Evolutionary conservation across 2,113 vertebrate genomes (phyloP).

Genomic region (Panthera uncia): DNA sequence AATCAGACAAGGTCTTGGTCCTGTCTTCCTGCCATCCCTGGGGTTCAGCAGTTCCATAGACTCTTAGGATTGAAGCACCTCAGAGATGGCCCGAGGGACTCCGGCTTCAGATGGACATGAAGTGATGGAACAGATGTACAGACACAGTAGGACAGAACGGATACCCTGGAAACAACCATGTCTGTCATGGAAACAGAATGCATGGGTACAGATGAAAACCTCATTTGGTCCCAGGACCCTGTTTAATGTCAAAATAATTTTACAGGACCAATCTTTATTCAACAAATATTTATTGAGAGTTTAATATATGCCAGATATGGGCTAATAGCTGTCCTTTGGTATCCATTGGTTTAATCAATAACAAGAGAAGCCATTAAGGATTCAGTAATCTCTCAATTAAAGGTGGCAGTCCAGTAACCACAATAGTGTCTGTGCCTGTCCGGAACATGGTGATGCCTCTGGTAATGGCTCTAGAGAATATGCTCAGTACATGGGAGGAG

Average conservation of each 20-base stretch:
- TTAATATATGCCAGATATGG: background rate
- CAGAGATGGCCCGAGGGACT: background rate
- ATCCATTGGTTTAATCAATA: background rate
- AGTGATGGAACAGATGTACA: background rate
- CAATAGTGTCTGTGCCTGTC: background rate
- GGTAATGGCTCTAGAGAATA: background rate
- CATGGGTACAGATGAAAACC: background rate
- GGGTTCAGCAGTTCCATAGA: background rate
- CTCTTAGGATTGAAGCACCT: background rate
- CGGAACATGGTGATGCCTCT: fast-evolving
- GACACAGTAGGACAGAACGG: background rate
- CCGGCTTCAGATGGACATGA: background rate
- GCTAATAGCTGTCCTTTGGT: background rate
- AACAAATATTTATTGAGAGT: background rate
- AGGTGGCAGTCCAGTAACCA: background rate
- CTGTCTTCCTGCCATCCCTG: background rate
- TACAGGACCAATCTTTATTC: background rate
- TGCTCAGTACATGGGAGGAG: background rate
- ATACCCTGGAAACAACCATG: too few relatives aligned
- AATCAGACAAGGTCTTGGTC: background rate
- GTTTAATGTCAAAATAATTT: background rate
- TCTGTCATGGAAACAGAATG: background rate
- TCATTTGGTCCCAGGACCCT: background rate
- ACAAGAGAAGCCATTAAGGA: background rate
- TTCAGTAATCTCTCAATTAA: background rate